Base-by-base conservation (phyloP, 2,113 vertebrate genomes). In the Craseonycteris thonglongyai region DNA sequence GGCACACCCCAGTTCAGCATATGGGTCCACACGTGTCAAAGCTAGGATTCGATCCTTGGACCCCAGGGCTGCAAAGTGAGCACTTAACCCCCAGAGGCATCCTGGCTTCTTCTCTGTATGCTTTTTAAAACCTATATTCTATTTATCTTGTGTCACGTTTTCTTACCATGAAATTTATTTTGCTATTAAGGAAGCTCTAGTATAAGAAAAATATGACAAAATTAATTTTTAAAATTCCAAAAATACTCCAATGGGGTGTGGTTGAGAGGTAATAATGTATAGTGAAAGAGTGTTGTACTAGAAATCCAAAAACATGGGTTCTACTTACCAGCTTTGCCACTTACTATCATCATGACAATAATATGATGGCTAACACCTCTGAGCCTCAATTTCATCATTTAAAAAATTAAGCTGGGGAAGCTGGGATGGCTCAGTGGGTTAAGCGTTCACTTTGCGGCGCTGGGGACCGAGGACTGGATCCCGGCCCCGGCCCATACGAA, bases 81-180 rank as follows among this genome's bases (percentile, higher is more conserved):
- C n/a, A n/a, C n/a, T n/a, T n/a, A n/a, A n/a, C n/a, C n/a, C n/a
- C n/a, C n/a, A n/a, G n/a, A n/a, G n/a, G n/a, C n/a, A n/a, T n/a
- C n/a, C n/a, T n/a, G n/a, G n/a, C n/a, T n/a, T n/a, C n/a, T n/a
- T n/a, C n/a, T n/a, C n/a, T n/a, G n/a, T 96, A 91, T 80, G 85
- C 56, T 76, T 96, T 90, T 51, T 16, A 95, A 65, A 91, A 94
- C 56, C 71, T 85, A 96, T 94, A 95, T 91, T 75, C 84, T 59
- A 65, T 61, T 66, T 65, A 92, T 93, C 97, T 96, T 96, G 90
- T 89, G 65, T 38, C 49, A 38, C 13, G 80, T 93, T 93, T 97
- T 58, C 79, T 51, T 76, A 94, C 92, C 85, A 97, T 69, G 72
- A 84, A 66, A 87, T 49, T 93, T 95, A 96, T 93, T 91, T 82